Base-by-base conservation (phyloP, 2,797 vertebrate species). In the Ambastaia sidthimunki region DNA sequence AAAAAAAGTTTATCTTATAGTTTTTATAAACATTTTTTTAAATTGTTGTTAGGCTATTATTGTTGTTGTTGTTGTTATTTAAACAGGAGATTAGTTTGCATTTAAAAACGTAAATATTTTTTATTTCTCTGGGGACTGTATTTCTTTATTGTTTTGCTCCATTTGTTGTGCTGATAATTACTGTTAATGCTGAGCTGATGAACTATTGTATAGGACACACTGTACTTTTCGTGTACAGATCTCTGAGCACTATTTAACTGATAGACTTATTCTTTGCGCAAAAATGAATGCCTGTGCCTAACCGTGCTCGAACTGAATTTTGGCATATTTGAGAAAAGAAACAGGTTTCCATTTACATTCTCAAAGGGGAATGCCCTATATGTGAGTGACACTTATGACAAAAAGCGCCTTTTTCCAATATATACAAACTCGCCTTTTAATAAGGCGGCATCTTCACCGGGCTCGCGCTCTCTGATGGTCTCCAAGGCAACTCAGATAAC, bases 401-500 rank as follows among this genome's bases (percentile, higher is more conserved):
- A 93, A 93, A 95, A 93, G 91, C 92, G 92, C 93, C 94, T 73
- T 93, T 94, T 94, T 93, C 91, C 92, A 94, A 93, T 89, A 93
- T 91, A 90, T 90, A 90, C 93, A 94, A 89, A 89, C 85, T 87
- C 92, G 89, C 92, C 90, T 93, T 92, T 96, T 96, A 96, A 96
- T 96, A 97, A 95, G 92, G 93, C 90, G 92, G 95, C 94, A 96
- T 95, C 95, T 96, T 93, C 91, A 93, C 93, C 92, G 70, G 16
- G 94, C 94, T 92, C 92, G 91, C 91, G 93, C 94, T 93, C 93
- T 93, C 94, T 93, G 97, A 98, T 97, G 95, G 96, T 99, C 94
- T 94, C 96, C 95, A 93, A 93, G 95, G 96, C 93, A 96, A 98
- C 97, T 82, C 90, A 95, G 97, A 99, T 97, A 98, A 97, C 93